These are phyloP conservation scores for Scolopax rusticola DNA, from an alignment of 2,797 vertebrate species.

Conservation along the genomic window DNA sequence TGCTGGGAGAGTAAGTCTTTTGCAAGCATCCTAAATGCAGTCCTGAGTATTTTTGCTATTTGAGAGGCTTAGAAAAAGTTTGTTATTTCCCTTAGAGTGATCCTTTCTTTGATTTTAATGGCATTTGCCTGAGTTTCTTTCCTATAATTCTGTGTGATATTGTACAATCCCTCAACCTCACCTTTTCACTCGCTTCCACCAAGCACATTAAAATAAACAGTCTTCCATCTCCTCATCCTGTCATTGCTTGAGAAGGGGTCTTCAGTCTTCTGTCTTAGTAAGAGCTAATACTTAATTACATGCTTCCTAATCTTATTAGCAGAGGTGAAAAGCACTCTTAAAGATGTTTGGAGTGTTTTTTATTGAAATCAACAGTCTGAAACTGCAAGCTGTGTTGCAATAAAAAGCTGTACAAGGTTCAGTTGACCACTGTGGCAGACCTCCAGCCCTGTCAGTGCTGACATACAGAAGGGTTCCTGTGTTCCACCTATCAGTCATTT, in stretches of 20 bases:
- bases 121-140: background rate
- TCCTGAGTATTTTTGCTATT: background rate
- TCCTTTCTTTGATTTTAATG: background rate
- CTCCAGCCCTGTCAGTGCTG: accelerated
- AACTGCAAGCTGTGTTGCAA: background rate
- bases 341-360: background rate
- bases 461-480: background rate
- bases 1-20: background rate
- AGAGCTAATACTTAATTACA: background rate
- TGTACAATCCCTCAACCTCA: background rate
- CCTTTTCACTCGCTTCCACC: background rate
- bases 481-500: background rate
- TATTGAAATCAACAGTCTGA: background rate
- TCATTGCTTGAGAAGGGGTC: background rate
- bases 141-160: background rate
- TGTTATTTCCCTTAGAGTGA: background rate
- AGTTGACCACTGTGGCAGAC: accelerated
- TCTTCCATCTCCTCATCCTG: background rate
- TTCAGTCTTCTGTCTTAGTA: background rate
- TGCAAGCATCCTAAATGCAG: background rate
- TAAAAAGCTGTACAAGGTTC: background rate
- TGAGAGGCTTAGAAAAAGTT: background rate
- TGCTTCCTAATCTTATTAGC: background rate
- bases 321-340: background rate
- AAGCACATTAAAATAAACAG: background rate